phyloP scores from a whole-genome alignment of 2,113 vertebrate species.

The Tyrannus savana region DNA sequence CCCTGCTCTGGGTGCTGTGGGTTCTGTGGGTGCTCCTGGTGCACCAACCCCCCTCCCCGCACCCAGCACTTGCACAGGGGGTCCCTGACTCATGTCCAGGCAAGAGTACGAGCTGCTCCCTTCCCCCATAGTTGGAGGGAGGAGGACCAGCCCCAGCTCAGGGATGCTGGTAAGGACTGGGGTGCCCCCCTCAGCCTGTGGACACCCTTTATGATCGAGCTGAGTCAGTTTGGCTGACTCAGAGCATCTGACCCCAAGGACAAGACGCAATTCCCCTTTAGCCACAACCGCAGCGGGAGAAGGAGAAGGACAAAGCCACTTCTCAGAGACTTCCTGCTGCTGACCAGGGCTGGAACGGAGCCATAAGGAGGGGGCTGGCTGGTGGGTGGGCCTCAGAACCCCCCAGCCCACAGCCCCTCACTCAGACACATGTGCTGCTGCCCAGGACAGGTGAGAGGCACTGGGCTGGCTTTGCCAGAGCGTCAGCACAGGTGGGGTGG shows the following conservation, averaged over 20 bases:
- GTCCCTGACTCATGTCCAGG: neutral
- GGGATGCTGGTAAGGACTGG: neutral
- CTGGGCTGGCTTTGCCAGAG: neutral
- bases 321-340: neutral
- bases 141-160: neutral
- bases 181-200: neutral
- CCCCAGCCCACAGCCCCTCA: neutral
- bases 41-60: neutral
- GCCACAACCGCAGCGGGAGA: neutral
- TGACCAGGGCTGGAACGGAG: neutral
- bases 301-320: neutral
- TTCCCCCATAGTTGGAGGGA: neutral
- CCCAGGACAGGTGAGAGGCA: neutral
- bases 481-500: accelerated
- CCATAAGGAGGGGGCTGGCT: neutral
- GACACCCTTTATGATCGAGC: neutral
- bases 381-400: neutral
- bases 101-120: neutral
- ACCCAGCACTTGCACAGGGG: no score
- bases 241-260: neutral
- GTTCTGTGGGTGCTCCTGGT: neutral
- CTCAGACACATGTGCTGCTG: neutral
- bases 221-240: neutral
- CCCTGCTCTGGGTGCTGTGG: neutral
- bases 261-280: accelerated